Percentiles rank a stretch among this genome's conserved stretches.
phyloP scores from a whole-genome alignment of 1,140 invertebrate species.

The Plectrocnemia conspersa region DNA sequence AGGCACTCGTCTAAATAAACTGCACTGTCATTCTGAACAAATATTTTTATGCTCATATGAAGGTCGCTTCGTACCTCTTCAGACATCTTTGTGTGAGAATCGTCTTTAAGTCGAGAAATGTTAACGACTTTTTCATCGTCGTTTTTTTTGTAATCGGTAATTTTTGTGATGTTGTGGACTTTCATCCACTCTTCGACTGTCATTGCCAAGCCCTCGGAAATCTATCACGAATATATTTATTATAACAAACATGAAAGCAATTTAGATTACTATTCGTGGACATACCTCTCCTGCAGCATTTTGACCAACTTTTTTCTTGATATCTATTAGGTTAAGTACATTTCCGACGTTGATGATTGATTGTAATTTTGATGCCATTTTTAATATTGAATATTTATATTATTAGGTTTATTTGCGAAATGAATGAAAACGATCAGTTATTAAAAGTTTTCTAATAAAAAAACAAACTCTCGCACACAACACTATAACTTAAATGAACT shows the following conservation, averaged over 20 bases:
- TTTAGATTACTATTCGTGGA: conserved; percentile 36
- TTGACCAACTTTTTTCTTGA: conserved; percentile 77
- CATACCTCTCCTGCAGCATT: conserved; percentile 80
- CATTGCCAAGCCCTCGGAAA: conserved; percentile 67
- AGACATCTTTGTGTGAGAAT: conserved; percentile 54
- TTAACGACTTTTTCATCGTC: conserved; percentile 38
- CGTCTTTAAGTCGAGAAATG: conserved; percentile 52
- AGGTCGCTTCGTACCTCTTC: conserved; percentile 58
- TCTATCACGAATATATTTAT: conserved; percentile 46
- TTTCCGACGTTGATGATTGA: conserved; percentile 78
- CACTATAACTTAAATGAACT: no score
- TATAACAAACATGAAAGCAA: neutral
- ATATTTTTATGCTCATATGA: conserved; percentile 63
- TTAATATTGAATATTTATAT: no score
- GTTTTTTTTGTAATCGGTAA: conserved; percentile 35
- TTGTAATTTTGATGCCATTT: conserved; percentile 12
- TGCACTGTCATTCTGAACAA: conserved; percentile 56
- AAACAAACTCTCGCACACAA: no score
- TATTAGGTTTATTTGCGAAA: no score
- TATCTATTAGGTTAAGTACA: conserved; percentile 73
- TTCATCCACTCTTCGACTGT: conserved; percentile 53
- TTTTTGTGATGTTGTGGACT: conserved; percentile 43
- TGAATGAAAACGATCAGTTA: no score
- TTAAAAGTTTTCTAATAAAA: no score
- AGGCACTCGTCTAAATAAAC: conserved; percentile 52